Base-by-base conservation (phyloP, 2,888 invertebrate genomes). In the Acronicta aceris region DNA sequence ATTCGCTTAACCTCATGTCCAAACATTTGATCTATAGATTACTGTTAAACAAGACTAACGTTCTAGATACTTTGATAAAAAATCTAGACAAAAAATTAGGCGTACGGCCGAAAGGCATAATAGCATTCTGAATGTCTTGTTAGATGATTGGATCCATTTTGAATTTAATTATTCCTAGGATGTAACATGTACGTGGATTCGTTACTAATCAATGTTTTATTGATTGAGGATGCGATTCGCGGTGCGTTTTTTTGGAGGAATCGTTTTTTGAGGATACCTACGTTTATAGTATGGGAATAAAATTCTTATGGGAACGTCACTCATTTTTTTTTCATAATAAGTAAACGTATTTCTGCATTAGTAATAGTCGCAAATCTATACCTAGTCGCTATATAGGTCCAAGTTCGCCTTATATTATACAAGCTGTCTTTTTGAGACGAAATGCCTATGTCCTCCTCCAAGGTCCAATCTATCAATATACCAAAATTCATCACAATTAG, bases 21-120 rank as follows among this genome's bases (percentile, higher is more conserved):
- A 69, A 61, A 74, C 56, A 74, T 72, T 67, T 63, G 63, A 72
- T 71, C 61, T 59, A 67, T 60, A 43, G 50, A 42, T 46, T 45
- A 38, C 48, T 71, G 46, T 62, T 58, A 57, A 40, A 59, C 52
- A 56, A 21, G 46, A 25, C 38, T 38, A 12, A 56, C 45, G 47
- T 54, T 73, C 65, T 74, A 65, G 62, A 65, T 67, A 51, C 40
- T 15, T 42, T 21, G 60, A 60, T 60, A 66, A 73, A 68, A 71
- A 60, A 47, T 49, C 54, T 61, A 59, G 51, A 27, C 53, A 65
- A 69, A 67, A 62, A 67, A 67, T 21, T 21, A 3, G 41, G 38
- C 56, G 60, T 63, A 61, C 53, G 51, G 66, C 67, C 69, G 67
- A 54, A 49, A 59, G 60, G 52, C 59, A 59, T 50, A 56, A 59